Evolutionary conservation across 2,113 vertebrate genomes (phyloP), one percentile per base, ranked within the genome.

Genomic region (Lampris incognitus): DNA sequence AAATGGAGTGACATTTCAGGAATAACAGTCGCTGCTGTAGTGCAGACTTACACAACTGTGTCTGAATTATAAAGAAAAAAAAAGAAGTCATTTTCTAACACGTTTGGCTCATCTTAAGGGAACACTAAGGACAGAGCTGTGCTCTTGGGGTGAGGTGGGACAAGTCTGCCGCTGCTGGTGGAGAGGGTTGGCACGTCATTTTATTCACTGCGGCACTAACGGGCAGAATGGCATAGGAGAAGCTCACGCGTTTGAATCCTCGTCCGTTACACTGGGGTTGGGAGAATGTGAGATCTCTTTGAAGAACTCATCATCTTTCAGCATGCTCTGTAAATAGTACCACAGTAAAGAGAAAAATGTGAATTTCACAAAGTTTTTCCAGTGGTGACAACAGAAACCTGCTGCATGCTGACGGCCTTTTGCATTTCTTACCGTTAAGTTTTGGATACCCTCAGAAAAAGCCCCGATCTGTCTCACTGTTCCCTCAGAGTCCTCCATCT

Each of bases 401-500:
- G 9, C 7, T 41, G 36, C 4, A 4, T 46, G 4, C 44, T 46
- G 4, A 7, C 10, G 3, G 11, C 11, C 0, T 0, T 1, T 55
- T 46, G 2, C 6, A 38, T 51, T 9, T 72, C 94, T 96, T 92
- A 99, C 98, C 7, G 98, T 99, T 63, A 99, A 92, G 78, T 99
- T 99, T 91, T 99, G 99, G 94, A 99, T 99, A 62, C 96, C 98
- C 90, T 99, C 98, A 1, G 98, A 99, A 88, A 99, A 99, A 0
- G 94, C 98, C 36, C 98, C 98, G 40, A 99, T 99, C 91, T 99
- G 98, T 72, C 98, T 95, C 83, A 99, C 98, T 0, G 98, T 99
- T 66, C 98, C 98, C 90, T 99, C 98, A 0, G 98, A 99, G 91
- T 99, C 98, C 72, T 99, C 98, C 98, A 99, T 99, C 98, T 99